Base-by-base conservation (phyloP, 2,888 invertebrate species). In the Rhaphigaster nebulosa region DNA sequence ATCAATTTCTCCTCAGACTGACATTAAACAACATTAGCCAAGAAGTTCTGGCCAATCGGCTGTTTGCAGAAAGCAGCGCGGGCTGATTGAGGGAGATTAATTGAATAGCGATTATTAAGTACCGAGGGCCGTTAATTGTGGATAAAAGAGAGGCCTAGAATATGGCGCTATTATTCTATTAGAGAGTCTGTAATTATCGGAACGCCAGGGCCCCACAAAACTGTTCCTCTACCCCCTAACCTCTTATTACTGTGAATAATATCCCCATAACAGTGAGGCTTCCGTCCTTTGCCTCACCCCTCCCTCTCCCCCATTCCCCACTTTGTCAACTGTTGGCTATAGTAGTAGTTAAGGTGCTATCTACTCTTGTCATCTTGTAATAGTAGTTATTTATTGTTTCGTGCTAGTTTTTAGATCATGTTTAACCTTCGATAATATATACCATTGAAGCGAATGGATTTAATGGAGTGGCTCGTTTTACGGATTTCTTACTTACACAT, bases 171-270 rank as follows among this genome's bases (percentile, higher is more conserved):
- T 80, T 80, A 80, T 80, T 80, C 80, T 41, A 80, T 80, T 80
- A 80, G 80, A 45, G 41, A 18, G 41, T 0, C 80, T 80, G 80
- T 80, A 80, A 80, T 80, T 80, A 80, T 41, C 23, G 41, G 41
- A 80, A 80, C 80, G 80, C 80, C 23, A 76, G 18, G 6, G 5
- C 18, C 76, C 76, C 34, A 60, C 60, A 60, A 60, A 65, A 65
- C 65, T 65, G 26, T 26, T 10, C 41, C 80, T 12, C 80, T 41
- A 23, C 26, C 20, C 26, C 41, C 80, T 80, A 80, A 41, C 80
- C 65, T 65, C 65, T 65, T 80, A 80, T 80, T 80, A 80, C 41
- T 13, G 20, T 80, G 80, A 80, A 80, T 80, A 80, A 80, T 80
- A 80, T 80, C 80, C 80, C 80, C 80, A 80, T 80, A 80, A 80